Evolutionary conservation across 2,888 invertebrate genomes (phyloP), one percentile per base, ranked within the genome.

Genomic region (Drosophila bunnanda): DNA sequence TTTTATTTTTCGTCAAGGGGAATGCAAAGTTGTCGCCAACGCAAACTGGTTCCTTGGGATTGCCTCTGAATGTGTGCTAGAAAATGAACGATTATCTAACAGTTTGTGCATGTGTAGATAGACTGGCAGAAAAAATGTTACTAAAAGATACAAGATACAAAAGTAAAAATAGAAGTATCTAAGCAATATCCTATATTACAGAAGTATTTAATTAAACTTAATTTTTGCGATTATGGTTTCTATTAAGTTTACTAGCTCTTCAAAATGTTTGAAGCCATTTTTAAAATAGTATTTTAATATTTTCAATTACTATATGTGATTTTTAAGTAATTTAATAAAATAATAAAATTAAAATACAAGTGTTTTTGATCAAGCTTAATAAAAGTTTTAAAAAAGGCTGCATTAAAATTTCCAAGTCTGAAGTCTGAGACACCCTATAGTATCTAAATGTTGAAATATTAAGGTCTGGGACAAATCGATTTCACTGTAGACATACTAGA

Each of bases 21-120:
- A 41, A 55, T 65, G 54, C 75, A 67, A 76, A 56, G 78, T 71
- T 70, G 78, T 78, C 80, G 75, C 55, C 67, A 79, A 79, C 79
- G 75, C 79, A 70, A 73, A 69, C 77, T 30, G 53, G 69, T 70
- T 69, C 28, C 13, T 54, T 69, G 55, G 46, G 20, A 28, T 44
- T 48, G 54, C 59, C 46, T 22, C 4, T 54, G 44, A 34, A 65
- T 52, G 57, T 71, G 60, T 70, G 53, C 67, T 72, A 67, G 72
- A 77, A 85, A 82, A 85, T 82, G 76, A 80, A 60, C 77, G 80
- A 85, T 82, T 85, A 78, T 67, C 74, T 76, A 78, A 76, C 74
- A 71, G 76, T 79, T 68, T 76, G 60, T 67, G 57, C n/a, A 66
- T 67, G 68, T 61, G 64, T 77, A 1, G 36, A 56, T 54, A 59